Conservation (phyloP, 2,888 invertebrate genomes). For the Amphiduros pacificus region DNA sequence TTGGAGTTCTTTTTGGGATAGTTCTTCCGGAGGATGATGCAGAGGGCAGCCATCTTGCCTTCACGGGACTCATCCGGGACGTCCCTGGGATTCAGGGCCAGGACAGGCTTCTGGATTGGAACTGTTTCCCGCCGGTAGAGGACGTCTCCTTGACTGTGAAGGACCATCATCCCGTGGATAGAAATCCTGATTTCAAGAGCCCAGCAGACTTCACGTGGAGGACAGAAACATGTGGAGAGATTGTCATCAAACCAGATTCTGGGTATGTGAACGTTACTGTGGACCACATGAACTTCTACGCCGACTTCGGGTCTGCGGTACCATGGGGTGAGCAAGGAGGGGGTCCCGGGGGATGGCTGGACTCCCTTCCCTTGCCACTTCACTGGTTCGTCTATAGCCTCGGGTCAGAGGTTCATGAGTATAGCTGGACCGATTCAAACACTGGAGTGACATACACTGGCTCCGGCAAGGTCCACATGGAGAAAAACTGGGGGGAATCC, state of each 20-base stretch:
- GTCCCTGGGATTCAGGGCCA: not conserved
- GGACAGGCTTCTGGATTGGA: not conserved
- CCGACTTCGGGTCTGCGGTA: slow-evolving; percentile 20
- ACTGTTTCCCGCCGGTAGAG: slow-evolving; percentile 24
- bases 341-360: slow-evolving; percentile 42
- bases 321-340: slow-evolving; percentile 37
- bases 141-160: slow-evolving; percentile 31
- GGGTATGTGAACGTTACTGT: slow-evolving; percentile 33
- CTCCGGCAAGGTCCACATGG: slow-evolving; percentile 37
- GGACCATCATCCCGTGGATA: slow-evolving; percentile 30
- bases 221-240: slow-evolving; percentile 28
- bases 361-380: slow-evolving; percentile 38
- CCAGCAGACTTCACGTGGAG: slow-evolving; percentile 36
- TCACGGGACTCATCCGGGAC: not conserved
- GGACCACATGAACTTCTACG: slow-evolving; percentile 22
- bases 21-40: slow-evolving; percentile 31
- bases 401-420: slow-evolving; percentile 32
- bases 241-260: slow-evolving; percentile 27
- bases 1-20: slow-evolving; percentile 36
- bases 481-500: slow-evolving; percentile 48
- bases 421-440: slow-evolving; percentile 27
- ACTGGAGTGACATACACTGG: slow-evolving; percentile 1
- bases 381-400: slow-evolving; percentile 48
- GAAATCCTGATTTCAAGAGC: slow-evolving; percentile 35
- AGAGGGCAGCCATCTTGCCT: not conserved